These are phyloP conservation scores for Ceratina australensis DNA, from an alignment of 1,140 invertebrate species.

Conservation along the genomic window DNA sequence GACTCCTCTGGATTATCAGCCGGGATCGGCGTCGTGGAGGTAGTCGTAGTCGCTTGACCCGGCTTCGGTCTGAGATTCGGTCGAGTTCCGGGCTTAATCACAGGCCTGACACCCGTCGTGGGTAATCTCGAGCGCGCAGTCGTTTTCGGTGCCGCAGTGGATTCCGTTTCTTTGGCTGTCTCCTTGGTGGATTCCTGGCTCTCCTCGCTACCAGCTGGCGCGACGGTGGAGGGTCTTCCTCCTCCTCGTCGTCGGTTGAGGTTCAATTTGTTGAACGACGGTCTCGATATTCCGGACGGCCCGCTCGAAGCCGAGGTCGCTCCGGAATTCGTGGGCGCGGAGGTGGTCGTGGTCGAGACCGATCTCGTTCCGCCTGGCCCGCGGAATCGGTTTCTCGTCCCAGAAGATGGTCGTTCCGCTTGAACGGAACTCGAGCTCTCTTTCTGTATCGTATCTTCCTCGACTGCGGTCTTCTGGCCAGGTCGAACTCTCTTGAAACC, in stretches of 20 bases:
- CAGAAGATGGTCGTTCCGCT: slow-evolving; percentile 61
- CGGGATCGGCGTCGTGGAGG: slow-evolving; percentile 67
- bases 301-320: slow-evolving; percentile 54
- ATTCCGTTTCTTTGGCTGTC: slow-evolving; percentile 1
- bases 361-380: slow-evolving; percentile 53
- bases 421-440: slow-evolving; percentile 62
- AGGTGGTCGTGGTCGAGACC: slow-evolving; percentile 72
- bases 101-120: slow-evolving; percentile 75
- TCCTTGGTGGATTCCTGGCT: slow-evolving; percentile 64
- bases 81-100: slow-evolving; percentile 68
- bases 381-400: slow-evolving; percentile 69
- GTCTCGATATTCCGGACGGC: slow-evolving; percentile 63
- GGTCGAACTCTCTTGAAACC: slow-evolving; percentile 73
- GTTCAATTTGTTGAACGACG: slow-evolving; percentile 72
- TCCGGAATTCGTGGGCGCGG: slow-evolving; percentile 59
- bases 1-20: slow-evolving; percentile 65
- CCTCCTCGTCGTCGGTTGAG: slow-evolving; percentile 73
- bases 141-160: slow-evolving; percentile 42
- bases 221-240: slow-evolving; percentile 67
- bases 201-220: slow-evolving; percentile 65
- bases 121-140: slow-evolving; percentile 62
- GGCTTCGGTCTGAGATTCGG: slow-evolving; percentile 80
- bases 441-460: slow-evolving; percentile 71
- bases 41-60: slow-evolving; percentile 76
- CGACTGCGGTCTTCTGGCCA: slow-evolving; percentile 62